These are phyloP conservation scores for Nothocercus julius DNA, from an alignment of 2,113 vertebrate genomes.

Conservation along the genomic window DNA sequence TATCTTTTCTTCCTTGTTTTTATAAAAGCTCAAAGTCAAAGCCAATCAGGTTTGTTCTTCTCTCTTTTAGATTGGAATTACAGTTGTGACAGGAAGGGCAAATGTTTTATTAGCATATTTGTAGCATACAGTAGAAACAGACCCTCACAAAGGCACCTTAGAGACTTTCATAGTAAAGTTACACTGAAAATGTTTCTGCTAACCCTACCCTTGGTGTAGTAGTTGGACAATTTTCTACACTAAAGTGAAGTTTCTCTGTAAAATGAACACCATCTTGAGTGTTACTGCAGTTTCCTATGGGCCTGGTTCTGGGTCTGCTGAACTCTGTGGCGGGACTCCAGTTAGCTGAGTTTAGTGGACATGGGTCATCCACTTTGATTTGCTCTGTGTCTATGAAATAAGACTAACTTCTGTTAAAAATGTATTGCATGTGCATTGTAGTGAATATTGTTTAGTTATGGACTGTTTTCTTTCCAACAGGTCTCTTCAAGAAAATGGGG, in stretches of 20 bases:
- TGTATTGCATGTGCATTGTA: not conserved
- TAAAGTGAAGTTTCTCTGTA: not conserved
- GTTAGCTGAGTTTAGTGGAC: not conserved
- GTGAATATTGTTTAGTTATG: not conserved
- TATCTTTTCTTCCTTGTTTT: not conserved
- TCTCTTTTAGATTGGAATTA: not conserved
- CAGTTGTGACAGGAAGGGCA: not conserved
- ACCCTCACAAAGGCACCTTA: not conserved
- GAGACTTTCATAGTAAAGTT: not conserved
- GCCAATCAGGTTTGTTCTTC: not conserved
- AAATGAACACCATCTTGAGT: not conserved
- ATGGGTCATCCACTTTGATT: not conserved
- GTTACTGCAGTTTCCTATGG: not conserved
- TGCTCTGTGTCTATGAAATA: not conserved
- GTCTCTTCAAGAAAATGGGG: conserved; percentile 90
- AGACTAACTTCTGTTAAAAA: not conserved
- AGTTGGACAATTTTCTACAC: not conserved
- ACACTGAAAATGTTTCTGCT: not conserved
- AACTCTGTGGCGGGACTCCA: not conserved
- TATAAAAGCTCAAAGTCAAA: not conserved
- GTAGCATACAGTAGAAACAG: not conserved
- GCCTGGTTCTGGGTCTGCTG: not conserved
- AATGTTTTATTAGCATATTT: not conserved
- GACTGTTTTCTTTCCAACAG: conserved; percentile 64
- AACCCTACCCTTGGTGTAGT: not conserved